These are phyloP conservation scores for Rallus limicola DNA, from an alignment of 2,113 vertebrate genomes.

Conservation along the genomic window DNA sequence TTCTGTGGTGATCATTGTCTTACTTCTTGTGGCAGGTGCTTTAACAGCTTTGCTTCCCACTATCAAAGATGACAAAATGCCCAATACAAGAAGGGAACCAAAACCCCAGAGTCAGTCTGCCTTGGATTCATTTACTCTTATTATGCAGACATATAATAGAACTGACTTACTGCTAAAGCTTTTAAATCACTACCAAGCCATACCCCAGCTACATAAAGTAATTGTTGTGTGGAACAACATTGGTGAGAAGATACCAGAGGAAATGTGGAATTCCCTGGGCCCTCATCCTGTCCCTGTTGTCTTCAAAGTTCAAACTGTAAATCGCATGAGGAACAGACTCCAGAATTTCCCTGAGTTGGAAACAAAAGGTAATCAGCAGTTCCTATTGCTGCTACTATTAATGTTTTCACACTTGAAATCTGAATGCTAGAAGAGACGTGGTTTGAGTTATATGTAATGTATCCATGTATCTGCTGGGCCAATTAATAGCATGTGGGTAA, in stretches of 20 bases:
- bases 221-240: conserved; percentile 95
- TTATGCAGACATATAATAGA: conserved; percentile 94
- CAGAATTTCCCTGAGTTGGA: conserved; percentile 88
- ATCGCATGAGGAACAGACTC: conserved; percentile 91
- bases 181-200: conserved; percentile 93
- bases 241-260: conserved; percentile 82
- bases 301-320: conserved; percentile 88
- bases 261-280: conserved; percentile 87
- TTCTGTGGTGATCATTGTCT: conserved; percentile 72
- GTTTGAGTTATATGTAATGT: background rate
- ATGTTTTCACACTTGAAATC: background rate
- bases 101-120: conserved; percentile 61
- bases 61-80: conserved; percentile 79
- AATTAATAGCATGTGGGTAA: background rate
- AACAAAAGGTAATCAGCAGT: conserved; percentile 81
- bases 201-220: conserved; percentile 85
- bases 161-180: conserved; percentile 91
- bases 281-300: conserved; percentile 90
- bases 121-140: conserved; percentile 83
- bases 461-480: background rate
- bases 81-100: conserved; percentile 58
- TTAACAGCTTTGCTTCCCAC: conserved; percentile 80
- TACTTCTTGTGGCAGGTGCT: conserved; percentile 80
- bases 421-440: background rate
- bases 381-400: background rate